Evolutionary conservation across 2,797 vertebrate genomes (phyloP).

Genomic region (Taenioides sp.): DNA sequence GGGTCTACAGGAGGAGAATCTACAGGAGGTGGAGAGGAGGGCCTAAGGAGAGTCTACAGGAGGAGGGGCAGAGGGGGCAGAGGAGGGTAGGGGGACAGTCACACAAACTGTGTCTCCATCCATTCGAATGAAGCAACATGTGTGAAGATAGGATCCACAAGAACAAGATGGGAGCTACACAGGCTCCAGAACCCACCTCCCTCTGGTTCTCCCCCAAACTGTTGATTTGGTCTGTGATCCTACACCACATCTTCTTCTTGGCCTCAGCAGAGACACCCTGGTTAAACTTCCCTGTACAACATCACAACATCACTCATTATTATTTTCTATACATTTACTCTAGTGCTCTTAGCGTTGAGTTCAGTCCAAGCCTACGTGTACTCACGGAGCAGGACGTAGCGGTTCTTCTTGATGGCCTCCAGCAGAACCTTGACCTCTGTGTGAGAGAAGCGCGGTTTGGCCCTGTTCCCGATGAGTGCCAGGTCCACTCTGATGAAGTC

Average conservation of each 20-base stretch:
- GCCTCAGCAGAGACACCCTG: slow-evolving; percentile 59
- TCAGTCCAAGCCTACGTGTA: neutral
- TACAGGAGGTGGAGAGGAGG: too few relatives aligned
- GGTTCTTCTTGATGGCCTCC: slow-evolving; percentile 77
- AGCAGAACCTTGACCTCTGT: slow-evolving; percentile 75
- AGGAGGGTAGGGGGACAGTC: too few relatives aligned
- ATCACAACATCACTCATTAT: neutral
- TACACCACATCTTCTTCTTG: slow-evolving; percentile 70
- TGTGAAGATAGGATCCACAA: too few relatives aligned
- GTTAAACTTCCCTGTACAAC: slow-evolving; percentile 65
- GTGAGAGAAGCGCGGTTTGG: slow-evolving; percentile 78
- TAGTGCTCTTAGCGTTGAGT: neutral
- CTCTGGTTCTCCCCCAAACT: slow-evolving; percentile 65
- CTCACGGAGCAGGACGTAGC: slow-evolving; percentile 80
- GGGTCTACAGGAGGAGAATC: too few relatives aligned
- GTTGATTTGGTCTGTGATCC: slow-evolving; percentile 70
- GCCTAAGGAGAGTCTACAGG: too few relatives aligned
- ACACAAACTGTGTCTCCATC: too few relatives aligned
- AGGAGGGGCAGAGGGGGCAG: too few relatives aligned
- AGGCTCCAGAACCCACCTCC: slow-evolving; percentile 52
- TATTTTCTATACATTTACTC: neutral
- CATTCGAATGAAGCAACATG: too few relatives aligned
- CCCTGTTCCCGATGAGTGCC: slow-evolving; percentile 44
- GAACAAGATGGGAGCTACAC: neutral
- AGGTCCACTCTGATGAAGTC: slow-evolving; percentile 34